Evolutionary conservation across 2,113 vertebrate genomes (phyloP), one percentile per base, ranked within the genome.

Genomic region (Naja naja): DNA sequence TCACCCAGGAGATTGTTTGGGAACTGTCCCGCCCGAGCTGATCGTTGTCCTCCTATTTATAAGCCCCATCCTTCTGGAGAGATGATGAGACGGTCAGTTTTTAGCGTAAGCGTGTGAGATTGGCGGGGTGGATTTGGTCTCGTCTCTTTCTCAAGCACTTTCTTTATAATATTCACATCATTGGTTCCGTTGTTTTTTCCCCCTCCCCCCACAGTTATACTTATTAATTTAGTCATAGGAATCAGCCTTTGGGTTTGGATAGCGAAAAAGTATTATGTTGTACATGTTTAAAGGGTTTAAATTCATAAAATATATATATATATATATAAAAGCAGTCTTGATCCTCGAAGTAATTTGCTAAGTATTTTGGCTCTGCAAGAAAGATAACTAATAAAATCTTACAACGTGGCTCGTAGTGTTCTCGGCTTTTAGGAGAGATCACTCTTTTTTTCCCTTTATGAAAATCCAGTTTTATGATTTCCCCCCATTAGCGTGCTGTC

Each of bases 351-450:
- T 96, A 96, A 97, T 97, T 98, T 98, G 96, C 97, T 97, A 97
- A 98, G 96, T 97, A 97, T 96, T 98, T 98, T 98, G 97, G 98
- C 97, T 98, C 96, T 98, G 97, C 97, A 97, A 97, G 96, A 98
- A 95, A 97, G 96, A 94, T 94, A 97, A 49, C 97, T 98, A 98
- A 98, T 98, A 98, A 98, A 98, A 97, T 94, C 93, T 87, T 97
- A 94, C 96, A 97, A 95, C 27, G 88, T 58, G 54, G 9, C 53
- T 64, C 2, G 1, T 52, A 23, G 54, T 60, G 30, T 86, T 55
- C 22, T 86, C 2, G 14, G 34, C 10, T 0, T 89, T 23, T 43
- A 18, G 45, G 10, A 14, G n/a, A 8, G 5, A 53, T 39, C 22
- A 43, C 30, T 43, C 74, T 81, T 2, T 8, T 81, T 39, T 9